These are phyloP conservation scores for Candoia aspera DNA, from an alignment of 2,113 vertebrate genomes.

Conservation along the genomic window DNA sequence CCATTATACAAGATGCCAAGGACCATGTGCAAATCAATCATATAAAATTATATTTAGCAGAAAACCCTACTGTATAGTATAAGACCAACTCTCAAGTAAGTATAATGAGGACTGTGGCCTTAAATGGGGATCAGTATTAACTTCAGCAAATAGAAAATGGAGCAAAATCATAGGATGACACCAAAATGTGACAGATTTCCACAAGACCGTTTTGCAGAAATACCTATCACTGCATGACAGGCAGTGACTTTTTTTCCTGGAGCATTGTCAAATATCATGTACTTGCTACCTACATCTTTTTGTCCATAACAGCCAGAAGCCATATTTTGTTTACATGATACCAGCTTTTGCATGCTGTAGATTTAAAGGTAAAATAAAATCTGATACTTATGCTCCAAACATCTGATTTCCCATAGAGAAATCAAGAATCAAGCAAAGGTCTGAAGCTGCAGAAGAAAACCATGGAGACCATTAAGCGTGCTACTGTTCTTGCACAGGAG, in stretches of 20 bases:
- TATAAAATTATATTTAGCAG: not conserved
- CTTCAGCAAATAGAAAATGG: conserved; percentile 19
- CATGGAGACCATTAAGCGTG: conserved; percentile 71
- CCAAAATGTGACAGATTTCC: conserved; percentile 50
- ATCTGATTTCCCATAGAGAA: conserved; percentile 79
- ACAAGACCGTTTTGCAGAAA: conserved; percentile 38
- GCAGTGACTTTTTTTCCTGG: conserved; percentile 17
- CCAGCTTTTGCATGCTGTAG: not conserved
- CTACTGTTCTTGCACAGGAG: conserved; percentile 79
- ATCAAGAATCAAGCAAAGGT: conserved; percentile 70
- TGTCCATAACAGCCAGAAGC: conserved; percentile 15
- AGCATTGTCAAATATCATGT: conserved; percentile 44
- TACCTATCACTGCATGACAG: not conserved
- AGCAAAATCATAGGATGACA: conserved; percentile 32
- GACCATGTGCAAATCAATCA: not conserved
- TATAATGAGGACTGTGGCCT: not conserved
- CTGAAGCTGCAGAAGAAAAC: conserved; percentile 77
- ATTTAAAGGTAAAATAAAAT: conserved; percentile 45
- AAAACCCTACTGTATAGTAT: not conserved
- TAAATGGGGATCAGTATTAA: not conserved
- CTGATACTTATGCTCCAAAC: conserved; percentile 47
- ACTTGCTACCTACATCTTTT: conserved; percentile 43
- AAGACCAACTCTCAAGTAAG: not conserved
- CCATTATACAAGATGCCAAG: not conserved
- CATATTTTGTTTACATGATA: conserved; percentile 52